Conservation (phyloP, 2,888 invertebrate genomes). For the Sphaerophoria rueppellii region DNA sequence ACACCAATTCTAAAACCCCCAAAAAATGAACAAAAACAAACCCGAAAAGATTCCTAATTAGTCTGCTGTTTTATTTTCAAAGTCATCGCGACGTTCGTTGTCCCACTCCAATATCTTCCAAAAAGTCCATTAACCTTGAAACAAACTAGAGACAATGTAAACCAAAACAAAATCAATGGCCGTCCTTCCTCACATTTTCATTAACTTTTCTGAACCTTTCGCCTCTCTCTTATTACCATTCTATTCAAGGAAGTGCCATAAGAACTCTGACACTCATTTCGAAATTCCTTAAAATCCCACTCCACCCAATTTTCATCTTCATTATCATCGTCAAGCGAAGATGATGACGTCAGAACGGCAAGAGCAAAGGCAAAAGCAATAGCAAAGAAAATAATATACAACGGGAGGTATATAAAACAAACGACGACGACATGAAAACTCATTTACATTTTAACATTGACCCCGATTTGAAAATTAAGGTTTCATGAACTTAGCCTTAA, state of each 20-base stretch:
- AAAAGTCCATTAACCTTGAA: slow-evolving; percentile 69
- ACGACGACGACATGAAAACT: slow-evolving; percentile 56
- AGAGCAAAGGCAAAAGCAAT: neutral
- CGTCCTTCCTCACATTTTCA: slow-evolving; percentile 54
- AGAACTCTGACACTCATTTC: slow-evolving; percentile 56
- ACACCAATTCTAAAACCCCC: slow-evolving; percentile 43
- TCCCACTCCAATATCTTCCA: slow-evolving; percentile 52
- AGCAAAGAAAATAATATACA: slow-evolving; percentile 11
- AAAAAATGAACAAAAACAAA: slow-evolving; percentile 22
- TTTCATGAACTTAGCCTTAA: slow-evolving; percentile 68
- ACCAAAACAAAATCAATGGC: slow-evolving; percentile 37
- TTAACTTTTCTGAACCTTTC: slow-evolving; percentile 66
- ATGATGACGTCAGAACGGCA: neutral
- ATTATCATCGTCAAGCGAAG: slow-evolving; percentile 7
- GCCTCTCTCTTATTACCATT: neutral
- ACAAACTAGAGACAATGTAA: slow-evolving; percentile 45
- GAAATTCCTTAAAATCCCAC: neutral
- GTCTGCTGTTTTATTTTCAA: slow-evolving; percentile 46
- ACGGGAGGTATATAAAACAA: slow-evolving; percentile 9
- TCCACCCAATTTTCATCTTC: slow-evolving; percentile 9
- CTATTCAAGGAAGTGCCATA: slow-evolving; percentile 45
- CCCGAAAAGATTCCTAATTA: slow-evolving; percentile 60
- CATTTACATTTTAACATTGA: slow-evolving; percentile 73
- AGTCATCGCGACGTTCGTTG: slow-evolving; percentile 42
- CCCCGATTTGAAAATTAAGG: slow-evolving; percentile 67